These are phyloP conservation scores for Melitaea cinxia DNA, from an alignment of 1,140 invertebrate genomes.

Conservation along the genomic window DNA sequence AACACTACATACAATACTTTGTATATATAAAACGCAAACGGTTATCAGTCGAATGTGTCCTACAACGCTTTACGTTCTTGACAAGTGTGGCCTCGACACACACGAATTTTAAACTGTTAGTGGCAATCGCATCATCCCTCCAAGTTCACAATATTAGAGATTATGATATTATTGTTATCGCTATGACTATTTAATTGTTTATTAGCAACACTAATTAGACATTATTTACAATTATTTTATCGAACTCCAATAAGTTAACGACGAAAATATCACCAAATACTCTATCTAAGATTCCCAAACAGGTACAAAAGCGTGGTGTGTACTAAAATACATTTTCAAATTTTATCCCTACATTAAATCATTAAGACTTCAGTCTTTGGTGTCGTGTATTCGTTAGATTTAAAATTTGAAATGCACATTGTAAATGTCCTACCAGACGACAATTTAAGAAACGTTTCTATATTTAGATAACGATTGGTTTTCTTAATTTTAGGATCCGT, in stretches of 20 bases:
- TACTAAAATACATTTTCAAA: constrained; percentile 48
- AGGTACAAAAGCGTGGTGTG: constrained; percentile 28
- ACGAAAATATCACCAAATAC: constrained; percentile 15
- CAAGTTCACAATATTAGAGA: too few relatives aligned
- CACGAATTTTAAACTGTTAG: not conserved
- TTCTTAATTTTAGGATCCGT: too few relatives aligned
- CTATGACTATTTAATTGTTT: too few relatives aligned
- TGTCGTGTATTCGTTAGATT: constrained; percentile 32
- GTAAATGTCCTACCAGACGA: constrained; percentile 17
- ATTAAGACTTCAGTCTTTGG: constrained; percentile 41
- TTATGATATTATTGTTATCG: too few relatives aligned
- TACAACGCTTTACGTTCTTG: not conserved
- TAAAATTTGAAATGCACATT: constrained; percentile 50
- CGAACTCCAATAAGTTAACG: not conserved
- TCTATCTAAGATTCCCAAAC: constrained; percentile 10
- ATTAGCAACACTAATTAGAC: too few relatives aligned
- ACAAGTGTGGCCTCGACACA: not conserved
- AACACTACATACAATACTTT: constrained; percentile 9
- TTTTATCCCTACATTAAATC: constrained; percentile 42
- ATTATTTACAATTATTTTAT: too few relatives aligned
- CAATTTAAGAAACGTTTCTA: too few relatives aligned
- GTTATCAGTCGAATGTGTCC: not conserved
- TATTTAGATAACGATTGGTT: too few relatives aligned
- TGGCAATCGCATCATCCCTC: too few relatives aligned
- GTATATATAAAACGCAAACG: not conserved